Conservation (phyloP, 2,113 vertebrate genomes). For the Lipotes vexillifer region DNA sequence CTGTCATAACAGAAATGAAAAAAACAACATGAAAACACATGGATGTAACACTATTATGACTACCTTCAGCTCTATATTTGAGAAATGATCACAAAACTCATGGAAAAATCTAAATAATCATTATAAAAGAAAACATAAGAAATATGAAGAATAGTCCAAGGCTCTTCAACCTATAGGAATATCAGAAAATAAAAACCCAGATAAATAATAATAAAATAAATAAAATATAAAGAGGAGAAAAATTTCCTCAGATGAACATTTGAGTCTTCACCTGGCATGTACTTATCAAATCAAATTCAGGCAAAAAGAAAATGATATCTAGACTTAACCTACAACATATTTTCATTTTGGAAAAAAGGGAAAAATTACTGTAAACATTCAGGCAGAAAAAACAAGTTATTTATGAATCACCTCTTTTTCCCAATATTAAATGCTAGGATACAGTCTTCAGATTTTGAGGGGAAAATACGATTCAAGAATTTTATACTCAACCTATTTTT, state of each 20-base stretch:
- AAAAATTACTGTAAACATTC: background rate
- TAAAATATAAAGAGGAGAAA: background rate
- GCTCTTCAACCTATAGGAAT: background rate
- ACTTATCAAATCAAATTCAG: background rate
- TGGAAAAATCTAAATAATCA: background rate
- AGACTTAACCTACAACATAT: background rate
- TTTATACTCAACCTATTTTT: background rate
- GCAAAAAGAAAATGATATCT: background rate
- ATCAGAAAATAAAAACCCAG: background rate
- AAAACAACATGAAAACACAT: background rate
- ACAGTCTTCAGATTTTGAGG: background rate
- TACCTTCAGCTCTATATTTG: background rate
- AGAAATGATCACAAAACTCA: background rate
- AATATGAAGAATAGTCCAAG: background rate
- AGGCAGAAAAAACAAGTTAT: background rate
- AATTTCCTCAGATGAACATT: background rate
- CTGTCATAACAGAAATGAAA: background rate
- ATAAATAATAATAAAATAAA: background rate
- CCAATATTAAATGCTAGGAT: background rate
- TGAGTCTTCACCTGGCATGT: background rate
- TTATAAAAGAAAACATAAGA: background rate
- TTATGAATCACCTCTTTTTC: background rate
- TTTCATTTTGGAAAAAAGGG: background rate
- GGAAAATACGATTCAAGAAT: background rate
- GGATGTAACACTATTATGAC: background rate